Percentiles rank a stretch among this genome's conserved stretches.
Evolutionary conservation across 2,888 invertebrate genomes (phyloP).

Genomic region (Charanyca ferruginea): DNA sequence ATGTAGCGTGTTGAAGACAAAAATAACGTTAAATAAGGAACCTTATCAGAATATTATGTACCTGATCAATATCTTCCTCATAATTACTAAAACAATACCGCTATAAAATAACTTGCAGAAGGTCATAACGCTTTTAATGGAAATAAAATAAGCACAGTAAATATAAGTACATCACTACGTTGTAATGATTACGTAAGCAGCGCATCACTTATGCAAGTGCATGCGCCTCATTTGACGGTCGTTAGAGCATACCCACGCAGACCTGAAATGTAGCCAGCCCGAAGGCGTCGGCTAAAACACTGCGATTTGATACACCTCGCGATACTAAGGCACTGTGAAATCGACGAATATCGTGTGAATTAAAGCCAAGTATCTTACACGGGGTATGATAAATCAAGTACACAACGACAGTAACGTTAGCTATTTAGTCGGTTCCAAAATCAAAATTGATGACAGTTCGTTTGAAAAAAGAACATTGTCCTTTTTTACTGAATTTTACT

Average conservation of each 20-base stretch:
- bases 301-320: conserved; percentile 52
- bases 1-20: background rate
- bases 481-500: background rate
- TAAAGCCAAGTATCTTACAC: conserved; percentile 5
- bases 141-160: conserved; percentile 19
- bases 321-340: conserved; percentile 46
- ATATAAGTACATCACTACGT: conserved; percentile 49
- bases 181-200: conserved; percentile 81
- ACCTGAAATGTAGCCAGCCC: conserved; percentile 52
- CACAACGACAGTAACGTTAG: background rate
- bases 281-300: conserved; percentile 44
- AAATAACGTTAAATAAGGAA: conserved; percentile 2
- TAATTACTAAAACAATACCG: background rate
- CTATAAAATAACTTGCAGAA: conserved; percentile 13
- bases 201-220: conserved; percentile 87
- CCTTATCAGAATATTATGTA: background rate
- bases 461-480: background rate
- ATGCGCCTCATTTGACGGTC: conserved; percentile 87
- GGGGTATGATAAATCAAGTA: background rate
- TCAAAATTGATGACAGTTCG: background rate
- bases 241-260: conserved; percentile 73
- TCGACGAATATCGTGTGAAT: conserved; percentile 38
- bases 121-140: conserved; percentile 1
- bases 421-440: background rate
- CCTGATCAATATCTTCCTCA: background rate